phyloP scores from a whole-genome alignment of 2,888 invertebrate species.

The Chesias legatella region DNA sequence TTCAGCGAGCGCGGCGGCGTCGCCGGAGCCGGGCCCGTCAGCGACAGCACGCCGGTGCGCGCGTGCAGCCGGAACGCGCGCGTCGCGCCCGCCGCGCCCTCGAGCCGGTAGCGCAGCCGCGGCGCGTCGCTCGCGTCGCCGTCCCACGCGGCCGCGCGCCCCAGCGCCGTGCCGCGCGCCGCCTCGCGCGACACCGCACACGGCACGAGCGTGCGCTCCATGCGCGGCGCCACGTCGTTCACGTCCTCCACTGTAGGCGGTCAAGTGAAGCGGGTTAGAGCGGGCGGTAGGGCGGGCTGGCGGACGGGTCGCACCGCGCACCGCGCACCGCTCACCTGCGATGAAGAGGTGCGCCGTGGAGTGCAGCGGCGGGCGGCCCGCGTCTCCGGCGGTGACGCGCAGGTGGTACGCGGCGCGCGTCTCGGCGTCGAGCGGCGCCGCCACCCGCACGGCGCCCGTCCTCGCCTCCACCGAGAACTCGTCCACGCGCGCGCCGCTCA shows the following conservation, averaged over 20 bases:
- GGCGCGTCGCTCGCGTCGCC: constrained; percentile 89
- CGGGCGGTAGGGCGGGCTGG: background rate
- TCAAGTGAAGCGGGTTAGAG: background rate
- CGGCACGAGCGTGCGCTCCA: constrained; percentile 90
- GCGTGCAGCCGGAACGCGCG: constrained; percentile 50
- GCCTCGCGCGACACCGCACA: constrained; percentile 90
- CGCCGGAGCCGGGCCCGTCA: constrained; percentile 63
- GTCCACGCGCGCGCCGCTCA: constrained; percentile 62
- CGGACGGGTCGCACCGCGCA: background rate
- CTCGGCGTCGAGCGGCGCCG: constrained; percentile 91
- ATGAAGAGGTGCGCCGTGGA: constrained; percentile 92
- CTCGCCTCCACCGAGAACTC: constrained; percentile 88
- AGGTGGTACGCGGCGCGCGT: constrained; percentile 86
- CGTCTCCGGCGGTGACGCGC: constrained; percentile 89
- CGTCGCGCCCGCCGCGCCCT: constrained; percentile 49
- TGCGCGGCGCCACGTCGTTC: constrained; percentile 94
- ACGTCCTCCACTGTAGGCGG: constrained; percentile 86
- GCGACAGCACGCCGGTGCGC: constrained; percentile 55
- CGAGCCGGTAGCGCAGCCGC: constrained; percentile 89
- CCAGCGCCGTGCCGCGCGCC: constrained; percentile 91
- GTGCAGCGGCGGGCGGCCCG: constrained; percentile 89
- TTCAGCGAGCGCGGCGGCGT: constrained; percentile 85
- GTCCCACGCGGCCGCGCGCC: constrained; percentile 93
- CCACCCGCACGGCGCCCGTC: constrained; percentile 88
- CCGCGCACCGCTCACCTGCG: constrained; percentile 73